Evolutionary conservation across 2,113 vertebrate species (phyloP), one percentile per base, ranked within the genome.

Genomic region (Tragelaphus strepsiceros): DNA sequence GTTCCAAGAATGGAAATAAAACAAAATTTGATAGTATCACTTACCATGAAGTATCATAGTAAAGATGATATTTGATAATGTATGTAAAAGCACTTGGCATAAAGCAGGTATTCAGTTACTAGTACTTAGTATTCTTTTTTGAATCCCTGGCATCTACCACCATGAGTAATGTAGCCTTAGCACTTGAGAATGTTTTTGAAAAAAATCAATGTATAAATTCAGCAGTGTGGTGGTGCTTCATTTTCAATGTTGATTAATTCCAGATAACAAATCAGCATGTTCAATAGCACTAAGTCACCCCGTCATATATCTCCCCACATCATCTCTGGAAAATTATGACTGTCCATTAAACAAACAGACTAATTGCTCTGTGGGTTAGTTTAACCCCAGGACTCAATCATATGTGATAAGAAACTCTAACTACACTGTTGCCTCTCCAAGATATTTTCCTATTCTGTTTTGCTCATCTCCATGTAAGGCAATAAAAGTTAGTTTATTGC

Each of bases 131-230:
- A 26, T 87, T 62, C 5, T 74, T 82, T 86, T 21, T 95, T 83
- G 5, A 71, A 53, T 39, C 61, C 32, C 96, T 93, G 85, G 89
- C 74, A 84, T 32, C 80, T 26, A 61, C 54, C 51, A 61, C 24
- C 16, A 71, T 86, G 86, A 96, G 64, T 39, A 94, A 88, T 74
- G 49, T 35, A 30, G 49, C 26, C 10, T 81, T 35, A 62, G 43
- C 35, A 78, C 78, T 92, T 82, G 51, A 51, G 88, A 97, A 62
- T 82, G 28, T 94, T 93, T 91, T 87, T 86, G 82, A 71, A 95
- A 96, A 96, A 86, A 85, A 91, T 28, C 56, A 56, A 21, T 49
- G 39, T 81, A 53, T 93, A 59, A 62, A 91, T 91, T 82, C 39
- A 91, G 67, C 53, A 96, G 32, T 35, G n/a, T 56, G 22, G 62